phyloP scores from a whole-genome alignment of 2,113 vertebrate species.

The Crypturellus undulatus region DNA sequence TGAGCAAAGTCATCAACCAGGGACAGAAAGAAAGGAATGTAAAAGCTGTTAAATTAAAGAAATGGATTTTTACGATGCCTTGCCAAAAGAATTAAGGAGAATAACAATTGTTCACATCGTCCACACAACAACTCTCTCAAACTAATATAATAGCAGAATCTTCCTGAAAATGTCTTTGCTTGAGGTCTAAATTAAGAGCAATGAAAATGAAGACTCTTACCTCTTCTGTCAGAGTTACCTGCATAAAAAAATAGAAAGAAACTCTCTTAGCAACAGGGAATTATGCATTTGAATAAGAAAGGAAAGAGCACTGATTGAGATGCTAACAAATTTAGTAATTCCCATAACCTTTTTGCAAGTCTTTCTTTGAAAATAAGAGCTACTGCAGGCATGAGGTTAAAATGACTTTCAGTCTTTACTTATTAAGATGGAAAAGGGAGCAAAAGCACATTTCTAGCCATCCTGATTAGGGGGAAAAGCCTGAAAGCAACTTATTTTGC shows the following conservation, averaged over 20 bases:
- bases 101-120: neutral
- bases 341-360: neutral
- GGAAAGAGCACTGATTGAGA: constrained; percentile 47
- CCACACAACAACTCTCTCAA: neutral
- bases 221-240: constrained; percentile 82
- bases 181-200: neutral
- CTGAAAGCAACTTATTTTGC: neutral
- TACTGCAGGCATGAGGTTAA: neutral
- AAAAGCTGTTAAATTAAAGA: constrained; percentile 2
- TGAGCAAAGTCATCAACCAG: neutral
- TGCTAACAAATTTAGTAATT: constrained; percentile 22
- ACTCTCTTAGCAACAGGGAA: constrained; percentile 52
- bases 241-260: constrained; percentile 71
- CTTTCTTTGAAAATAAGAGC: neutral
- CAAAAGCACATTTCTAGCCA: neutral
- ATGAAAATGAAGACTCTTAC: constrained; percentile 49
- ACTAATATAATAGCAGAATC: neutral
- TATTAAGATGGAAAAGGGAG: neutral
- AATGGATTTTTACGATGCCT: constrained; percentile 14
- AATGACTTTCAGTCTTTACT: neutral
- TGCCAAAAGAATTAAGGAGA: neutral
- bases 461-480: neutral
- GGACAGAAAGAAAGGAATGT: neutral
- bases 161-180: neutral
- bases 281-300: constrained; percentile 3